These are phyloP conservation scores for Chirona hameri DNA, from an alignment of 2,888 invertebrate genomes.

Conservation along the genomic window DNA sequence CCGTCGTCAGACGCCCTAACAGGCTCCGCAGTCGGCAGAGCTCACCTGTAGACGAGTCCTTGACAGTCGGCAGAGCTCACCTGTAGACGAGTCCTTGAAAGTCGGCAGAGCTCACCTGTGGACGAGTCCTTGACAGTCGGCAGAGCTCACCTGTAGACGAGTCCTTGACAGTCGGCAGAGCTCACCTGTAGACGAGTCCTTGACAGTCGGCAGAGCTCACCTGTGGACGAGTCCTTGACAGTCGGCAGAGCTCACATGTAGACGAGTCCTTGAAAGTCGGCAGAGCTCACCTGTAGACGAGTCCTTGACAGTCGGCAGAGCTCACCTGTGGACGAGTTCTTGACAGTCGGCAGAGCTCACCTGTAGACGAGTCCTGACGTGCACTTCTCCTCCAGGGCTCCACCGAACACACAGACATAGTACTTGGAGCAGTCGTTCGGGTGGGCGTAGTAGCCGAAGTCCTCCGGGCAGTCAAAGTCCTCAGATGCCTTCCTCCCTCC, in stretches of 20 bases:
- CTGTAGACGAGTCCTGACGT: constrained; percentile 46
- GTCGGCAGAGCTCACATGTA: constrained; percentile 41
- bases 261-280: constrained; percentile 42
- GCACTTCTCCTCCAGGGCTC: constrained; percentile 45
- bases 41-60: constrained; percentile 44
- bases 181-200: constrained; percentile 44
- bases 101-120: constrained; percentile 41
- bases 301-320: constrained; percentile 38
- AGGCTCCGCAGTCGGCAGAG: no score
- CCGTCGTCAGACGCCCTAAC: no score
- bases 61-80: constrained; percentile 1
- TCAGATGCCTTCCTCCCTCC: background rate
- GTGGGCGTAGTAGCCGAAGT: constrained; percentile 91
- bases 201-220: constrained; percentile 1
- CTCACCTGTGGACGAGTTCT: constrained; percentile 44
- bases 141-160: constrained; percentile 43
- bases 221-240: constrained; percentile 45
- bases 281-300: constrained; percentile 43
- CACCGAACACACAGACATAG: constrained; percentile 92
- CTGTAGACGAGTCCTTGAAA: constrained; percentile 45
- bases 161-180: constrained; percentile 38
- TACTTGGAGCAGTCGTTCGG: constrained; percentile 87
- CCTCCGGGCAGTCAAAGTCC: constrained; percentile 88
- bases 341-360: constrained; percentile 1
- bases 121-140: constrained; percentile 42